These are phyloP conservation scores for Periphyllus acericola DNA, from an alignment of 2,888 invertebrate species.

Conservation along the genomic window DNA sequence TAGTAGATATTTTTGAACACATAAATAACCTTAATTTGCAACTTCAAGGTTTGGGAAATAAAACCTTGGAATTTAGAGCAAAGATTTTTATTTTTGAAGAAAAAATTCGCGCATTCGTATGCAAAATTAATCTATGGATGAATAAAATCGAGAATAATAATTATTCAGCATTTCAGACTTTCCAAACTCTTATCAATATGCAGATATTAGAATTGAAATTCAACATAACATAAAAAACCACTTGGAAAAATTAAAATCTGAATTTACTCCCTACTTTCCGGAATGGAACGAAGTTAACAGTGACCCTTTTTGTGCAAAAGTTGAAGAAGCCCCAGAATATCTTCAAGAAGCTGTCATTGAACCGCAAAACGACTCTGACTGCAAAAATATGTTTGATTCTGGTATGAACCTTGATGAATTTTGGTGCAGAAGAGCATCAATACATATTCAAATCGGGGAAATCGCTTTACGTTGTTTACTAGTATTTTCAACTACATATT, in stretches of 20 bases:
- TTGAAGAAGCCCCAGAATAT: too few species aligned
- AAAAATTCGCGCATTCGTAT: too few species aligned
- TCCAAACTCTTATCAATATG: slow-evolving; percentile 33
- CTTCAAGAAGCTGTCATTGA: slow-evolving; percentile 33
- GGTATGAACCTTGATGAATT: slow-evolving; percentile 42
- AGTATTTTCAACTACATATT: slow-evolving; percentile 45
- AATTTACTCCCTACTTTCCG: slow-evolving; percentile 29
- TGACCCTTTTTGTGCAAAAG: too few species aligned
- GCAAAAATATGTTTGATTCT: slow-evolving; percentile 36
- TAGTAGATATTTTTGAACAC: too few species aligned
- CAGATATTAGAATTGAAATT: slow-evolving; percentile 17
- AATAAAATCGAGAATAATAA: too few species aligned
- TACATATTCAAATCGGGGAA: slow-evolving; percentile 8
- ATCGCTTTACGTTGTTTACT: slow-evolving; percentile 21
- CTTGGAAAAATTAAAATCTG: slow-evolving; percentile 21
- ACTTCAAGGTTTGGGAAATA: too few species aligned
- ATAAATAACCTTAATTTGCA: too few species aligned
- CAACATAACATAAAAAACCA: slow-evolving; percentile 21
- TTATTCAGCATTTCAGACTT: too few species aligned
- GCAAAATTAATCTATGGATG: too few species aligned
- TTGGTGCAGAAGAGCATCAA: slow-evolving; percentile 12
- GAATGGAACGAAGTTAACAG: slow-evolving; percentile 20
- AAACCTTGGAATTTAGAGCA: too few species aligned
- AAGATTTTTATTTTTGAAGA: too few species aligned
- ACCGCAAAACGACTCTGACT: slow-evolving; percentile 30